Conservation (phyloP, 2,797 vertebrate genomes). For the Microctenopoma stevenorrisi region DNA sequence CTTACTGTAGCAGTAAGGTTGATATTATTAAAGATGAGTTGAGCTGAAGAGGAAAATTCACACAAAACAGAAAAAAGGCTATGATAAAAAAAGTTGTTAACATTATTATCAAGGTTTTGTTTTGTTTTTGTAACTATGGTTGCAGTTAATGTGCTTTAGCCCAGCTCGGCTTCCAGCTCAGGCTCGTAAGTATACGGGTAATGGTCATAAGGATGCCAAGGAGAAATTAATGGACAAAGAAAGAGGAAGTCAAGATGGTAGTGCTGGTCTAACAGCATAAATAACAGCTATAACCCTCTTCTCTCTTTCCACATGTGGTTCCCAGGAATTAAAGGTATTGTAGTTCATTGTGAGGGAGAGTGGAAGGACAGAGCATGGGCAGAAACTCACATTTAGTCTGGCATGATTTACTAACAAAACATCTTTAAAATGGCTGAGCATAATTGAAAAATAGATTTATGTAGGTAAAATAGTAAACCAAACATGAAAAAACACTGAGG, state of each 20-base stretch:
- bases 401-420: conserved; percentile 64
- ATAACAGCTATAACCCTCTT: conserved; percentile 81
- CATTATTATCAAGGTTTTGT: conserved; percentile 14
- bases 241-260: conserved; percentile 48
- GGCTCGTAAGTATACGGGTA: conserved; percentile 17
- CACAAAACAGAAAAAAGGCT: not conserved
- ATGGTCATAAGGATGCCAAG: conserved; percentile 41
- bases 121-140: conserved; percentile 21
- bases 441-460: conserved; percentile 18
- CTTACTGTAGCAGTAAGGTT: conserved; percentile 22
- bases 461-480: not conserved
- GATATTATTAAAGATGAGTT: conserved; percentile 29
- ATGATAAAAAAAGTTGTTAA: not conserved
- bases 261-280: conserved; percentile 58
- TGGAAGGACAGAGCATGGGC: conserved; percentile 75
- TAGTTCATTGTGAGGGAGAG: conserved; percentile 77
- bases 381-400: conserved; percentile 65
- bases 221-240: conserved; percentile 46
- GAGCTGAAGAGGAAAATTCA: conserved; percentile 34
- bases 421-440: conserved; percentile 42
- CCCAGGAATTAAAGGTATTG: conserved; percentile 88
- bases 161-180: conserved; percentile 15
- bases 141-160: conserved; percentile 19
- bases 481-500: conserved; percentile 9
- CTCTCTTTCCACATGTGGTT: conserved; percentile 83